Base-by-base conservation (phyloP, 2,113 vertebrate genomes). In the Delphinapterus leucas region DNA sequence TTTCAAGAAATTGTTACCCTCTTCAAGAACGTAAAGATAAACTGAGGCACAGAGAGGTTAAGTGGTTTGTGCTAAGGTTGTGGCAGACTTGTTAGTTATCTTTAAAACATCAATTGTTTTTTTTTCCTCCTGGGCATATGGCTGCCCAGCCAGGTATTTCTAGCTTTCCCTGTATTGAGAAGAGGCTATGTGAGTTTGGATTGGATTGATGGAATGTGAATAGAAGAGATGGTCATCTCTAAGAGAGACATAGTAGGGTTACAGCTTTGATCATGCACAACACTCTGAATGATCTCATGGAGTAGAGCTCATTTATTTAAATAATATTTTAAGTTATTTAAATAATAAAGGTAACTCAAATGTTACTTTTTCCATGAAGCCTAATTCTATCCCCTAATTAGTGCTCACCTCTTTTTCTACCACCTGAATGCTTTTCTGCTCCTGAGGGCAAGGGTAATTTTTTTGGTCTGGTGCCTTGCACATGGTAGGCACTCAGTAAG, bases 1-100 rank as follows among this genome's bases (percentile, higher is more conserved):
- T 95, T 98, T 86, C 21, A 88, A 94, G 47, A 95, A 77, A 60
- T 61, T 5, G 71, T 88, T 44, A 87, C 68, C 55, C 33, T 84
- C 38, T 85, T 95, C 25, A 79, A 79, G 33, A 71, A 77, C 44
- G 65, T 93, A 38, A 93, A 83, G 33, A 44, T 96, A 90, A 84
- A 95, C 8, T 93, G 36, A 88, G 36, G 47, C 87, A 61, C 55
- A 92, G 47, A 97, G 49, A 44, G 4, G 2, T 86, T 81, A 71
- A 73, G 36, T 67, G 38, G 2, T 86, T 94, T 87, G 47, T 38
- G 33, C 20, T 81, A 88, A 73, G 60, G 68, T n/a, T 94, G n/a
- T 71, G 85, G 12, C 17, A 49, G 41, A 61, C 55, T 61, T 67
- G 5, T 77, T 55, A 61, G 13, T 91, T 90, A n/a, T 70, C 76